These are phyloP conservation scores for Hesperia comma DNA, from an alignment of 2,888 invertebrate species.

Conservation along the genomic window DNA sequence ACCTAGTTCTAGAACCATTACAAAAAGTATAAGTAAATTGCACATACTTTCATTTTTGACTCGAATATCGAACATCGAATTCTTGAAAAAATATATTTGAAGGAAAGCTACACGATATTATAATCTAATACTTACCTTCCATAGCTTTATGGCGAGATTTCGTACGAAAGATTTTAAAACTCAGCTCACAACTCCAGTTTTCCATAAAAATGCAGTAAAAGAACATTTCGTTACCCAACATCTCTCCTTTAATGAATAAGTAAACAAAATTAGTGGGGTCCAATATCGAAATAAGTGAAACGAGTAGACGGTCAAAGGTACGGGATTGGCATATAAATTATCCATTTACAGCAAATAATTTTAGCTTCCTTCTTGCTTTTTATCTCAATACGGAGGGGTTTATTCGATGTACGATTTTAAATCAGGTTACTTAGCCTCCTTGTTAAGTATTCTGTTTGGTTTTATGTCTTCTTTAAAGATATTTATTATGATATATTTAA, in stretches of 20 bases:
- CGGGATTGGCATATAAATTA: slow-evolving; percentile 54
- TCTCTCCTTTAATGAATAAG: slow-evolving; percentile 81
- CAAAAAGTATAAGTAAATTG: too few relatives aligned
- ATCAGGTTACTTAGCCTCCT: slow-evolving; percentile 36
- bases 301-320: slow-evolving; percentile 68
- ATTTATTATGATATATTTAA: slow-evolving; percentile 13
- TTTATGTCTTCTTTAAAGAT: slow-evolving; percentile 13
- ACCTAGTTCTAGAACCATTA: too few relatives aligned
- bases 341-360: slow-evolving; percentile 67
- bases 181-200: slow-evolving; percentile 64
- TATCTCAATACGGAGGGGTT: slow-evolving; percentile 50
- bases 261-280: slow-evolving; percentile 80
- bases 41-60: too few relatives aligned
- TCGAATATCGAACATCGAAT: too few relatives aligned
- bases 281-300: slow-evolving; percentile 79
- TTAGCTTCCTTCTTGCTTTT: slow-evolving; percentile 54
- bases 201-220: slow-evolving; percentile 74
- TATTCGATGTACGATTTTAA: slow-evolving; percentile 51
- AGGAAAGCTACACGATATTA: background rate
- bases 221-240: slow-evolving; percentile 63
- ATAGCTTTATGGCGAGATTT: background rate
- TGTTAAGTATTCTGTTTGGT: slow-evolving; percentile 35
- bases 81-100: too few relatives aligned
- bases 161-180: slow-evolving; percentile 41
- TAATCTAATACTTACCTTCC: background rate